Evolutionary conservation across 1,140 invertebrate species (phyloP), one percentile per base, ranked within the genome.

Genomic region (Drosophila kohkoa): DNA sequence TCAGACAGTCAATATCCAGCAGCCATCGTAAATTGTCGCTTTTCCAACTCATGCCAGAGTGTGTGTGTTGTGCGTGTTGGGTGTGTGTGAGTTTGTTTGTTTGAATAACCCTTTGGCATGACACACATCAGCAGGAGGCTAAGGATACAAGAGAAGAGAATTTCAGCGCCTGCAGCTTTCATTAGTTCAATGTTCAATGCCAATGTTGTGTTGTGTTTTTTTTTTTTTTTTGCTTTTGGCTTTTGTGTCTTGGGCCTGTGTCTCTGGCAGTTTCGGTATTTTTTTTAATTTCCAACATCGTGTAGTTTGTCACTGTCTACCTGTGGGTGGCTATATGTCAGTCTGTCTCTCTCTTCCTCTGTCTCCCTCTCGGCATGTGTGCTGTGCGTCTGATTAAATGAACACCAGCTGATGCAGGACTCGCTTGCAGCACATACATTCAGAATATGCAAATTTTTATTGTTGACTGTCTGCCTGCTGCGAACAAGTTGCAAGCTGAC

Each of bases 361-460:
- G 28, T 15, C 16, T 11, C 58, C 7, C 13, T 25, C 16, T 38
- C 48, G 57, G 41, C 65, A 38, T 32, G 48, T 64, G 38, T 35
- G 38, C 7, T 43, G 11, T 30, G 11, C 30, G 43, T 25, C 65
- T 79, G 75, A 81, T 81, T 81, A 81, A 81, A 77, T 81, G 74
- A 81, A 59, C 32, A 25, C 13, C 54, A 67, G 54, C 46, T 69
- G 71, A 46, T 59, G 71, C 54, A 55, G 28, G 15, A 49, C 41
- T 74, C 75, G 82, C 74, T 74, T 78, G 81, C 74, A 74, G 52
- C 35, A 32, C 32, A 68, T 46, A 55, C 49, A 55, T 60, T 30
- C 57, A 11, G 13, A 46, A 66, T 58, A 83, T 82, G 81, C 81
- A 82, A 82, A 82, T 82, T 83, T 76, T 79, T 82, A 76, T 62